These are phyloP conservation scores for Microcebus lehilahytsara DNA, from an alignment of 2,113 vertebrate genomes.

Conservation along the genomic window DNA sequence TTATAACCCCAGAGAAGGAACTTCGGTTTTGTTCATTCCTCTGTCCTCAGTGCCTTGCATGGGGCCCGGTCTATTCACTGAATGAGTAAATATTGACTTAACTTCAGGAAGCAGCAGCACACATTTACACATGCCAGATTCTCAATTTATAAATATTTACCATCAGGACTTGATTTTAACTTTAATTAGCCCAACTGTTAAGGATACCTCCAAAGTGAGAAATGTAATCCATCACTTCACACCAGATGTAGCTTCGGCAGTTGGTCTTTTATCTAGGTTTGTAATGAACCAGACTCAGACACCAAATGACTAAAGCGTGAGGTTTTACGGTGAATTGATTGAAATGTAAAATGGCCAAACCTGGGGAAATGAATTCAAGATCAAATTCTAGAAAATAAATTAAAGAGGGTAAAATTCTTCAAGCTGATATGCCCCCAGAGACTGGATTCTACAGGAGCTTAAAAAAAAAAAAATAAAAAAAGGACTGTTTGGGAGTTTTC, in stretches of 20 bases:
- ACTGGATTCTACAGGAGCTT: not conserved
- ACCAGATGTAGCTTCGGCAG: slow-evolving; percentile 82
- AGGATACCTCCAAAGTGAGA: slow-evolving; percentile 86
- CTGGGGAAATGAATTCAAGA: slow-evolving; percentile 7
- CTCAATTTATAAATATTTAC: slow-evolving; percentile 87
- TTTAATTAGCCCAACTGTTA: slow-evolving; percentile 88
- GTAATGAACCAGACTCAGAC: slow-evolving; percentile 64
- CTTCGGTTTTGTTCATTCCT: not conserved
- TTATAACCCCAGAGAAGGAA: not conserved
- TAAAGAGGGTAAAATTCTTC: not conserved
- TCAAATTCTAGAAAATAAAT: slow-evolving; percentile 2
- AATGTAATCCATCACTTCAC: slow-evolving; percentile 77
- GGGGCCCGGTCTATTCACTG: not conserved
- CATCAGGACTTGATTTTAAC: slow-evolving; percentile 83
- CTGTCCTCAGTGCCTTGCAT: not conserved
- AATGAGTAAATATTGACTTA: slow-evolving; percentile 50
- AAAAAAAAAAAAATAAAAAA: not conserved
- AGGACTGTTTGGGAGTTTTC: not conserved
- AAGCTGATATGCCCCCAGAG: not conserved
- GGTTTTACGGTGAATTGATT: slow-evolving; percentile 29
- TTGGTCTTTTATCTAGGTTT: slow-evolving; percentile 78
- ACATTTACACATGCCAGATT: slow-evolving; percentile 80
- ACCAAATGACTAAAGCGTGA: slow-evolving; percentile 38
- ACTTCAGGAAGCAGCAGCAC: slow-evolving; percentile 59
- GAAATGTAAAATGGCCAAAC: slow-evolving; percentile 8